Evolutionary conservation across 35 echinoderm and acorn worm species (phyloP).

Genomic region (Strongylocentrotus purpuratus): DNA sequence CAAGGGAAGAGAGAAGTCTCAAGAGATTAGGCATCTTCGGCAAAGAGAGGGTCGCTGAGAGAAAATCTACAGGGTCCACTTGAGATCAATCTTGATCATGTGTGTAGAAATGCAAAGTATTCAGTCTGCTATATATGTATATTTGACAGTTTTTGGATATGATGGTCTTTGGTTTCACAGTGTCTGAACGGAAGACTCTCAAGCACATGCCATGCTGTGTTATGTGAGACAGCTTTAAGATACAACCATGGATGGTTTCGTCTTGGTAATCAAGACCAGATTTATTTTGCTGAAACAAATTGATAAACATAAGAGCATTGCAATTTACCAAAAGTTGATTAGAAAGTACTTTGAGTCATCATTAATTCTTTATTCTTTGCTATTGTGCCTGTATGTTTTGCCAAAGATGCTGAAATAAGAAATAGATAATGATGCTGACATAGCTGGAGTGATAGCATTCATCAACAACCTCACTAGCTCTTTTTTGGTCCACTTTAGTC

Average conservation of each 20-base stretch:
- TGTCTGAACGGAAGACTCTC: background rate
- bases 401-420: slow-evolving; percentile 49
- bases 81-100: background rate
- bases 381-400: slow-evolving; percentile 46
- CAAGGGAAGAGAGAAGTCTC: slow-evolving; percentile 35
- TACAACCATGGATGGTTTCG: background rate
- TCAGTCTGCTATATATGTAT: slow-evolving; percentile 29
- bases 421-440: background rate
- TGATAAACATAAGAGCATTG: background rate
- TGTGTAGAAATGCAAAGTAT: slow-evolving; percentile 27
- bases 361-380: slow-evolving; percentile 43
- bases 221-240: background rate
- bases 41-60: slow-evolving; percentile 32
- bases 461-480: no score
- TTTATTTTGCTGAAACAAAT: background rate
- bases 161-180: background rate
- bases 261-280: background rate
- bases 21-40: slow-evolving; percentile 15
- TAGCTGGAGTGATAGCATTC: background rate
- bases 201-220: background rate
- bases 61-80: slow-evolving; percentile 45
- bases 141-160: background rate
- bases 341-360: slow-evolving; percentile 3
- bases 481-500: no score
- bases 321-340: background rate